These are phyloP conservation scores for Enteromius paludinosus DNA, from an alignment of 2,797 vertebrate genomes.

Conservation along the genomic window DNA sequence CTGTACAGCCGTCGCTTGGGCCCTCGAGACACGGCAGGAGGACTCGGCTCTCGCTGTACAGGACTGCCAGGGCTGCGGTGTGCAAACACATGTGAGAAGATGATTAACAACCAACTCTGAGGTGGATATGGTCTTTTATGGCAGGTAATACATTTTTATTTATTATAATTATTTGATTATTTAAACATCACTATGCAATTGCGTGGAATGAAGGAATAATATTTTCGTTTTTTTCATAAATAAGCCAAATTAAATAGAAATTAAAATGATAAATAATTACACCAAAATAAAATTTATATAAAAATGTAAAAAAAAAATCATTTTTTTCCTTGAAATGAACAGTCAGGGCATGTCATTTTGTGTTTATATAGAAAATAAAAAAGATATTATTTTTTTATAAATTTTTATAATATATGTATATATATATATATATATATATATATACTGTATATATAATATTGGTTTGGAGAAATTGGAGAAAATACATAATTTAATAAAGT, in stretches of 20 bases:
- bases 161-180: background rate
- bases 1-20: conserved; percentile 96
- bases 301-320: no score
- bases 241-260: background rate
- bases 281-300: no score
- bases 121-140: background rate
- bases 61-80: conserved; percentile 84
- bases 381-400: no score
- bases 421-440: no score
- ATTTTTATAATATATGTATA: no score
- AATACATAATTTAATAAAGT: no score
- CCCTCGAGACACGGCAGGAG: conserved; percentile 81
- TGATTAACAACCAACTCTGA: background rate
- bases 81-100: conserved; percentile 52
- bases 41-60: conserved; percentile 78
- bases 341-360: background rate
- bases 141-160: background rate
- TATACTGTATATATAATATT: no score
- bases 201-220: background rate
- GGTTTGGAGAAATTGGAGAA: no score
- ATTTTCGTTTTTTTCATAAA: background rate
- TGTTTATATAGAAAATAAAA: no score
- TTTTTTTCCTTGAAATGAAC: background rate
- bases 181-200: background rate
- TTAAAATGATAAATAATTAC: background rate